Conservation (phyloP, 2,888 invertebrate genomes). For the Drosophila yooni region DNA sequence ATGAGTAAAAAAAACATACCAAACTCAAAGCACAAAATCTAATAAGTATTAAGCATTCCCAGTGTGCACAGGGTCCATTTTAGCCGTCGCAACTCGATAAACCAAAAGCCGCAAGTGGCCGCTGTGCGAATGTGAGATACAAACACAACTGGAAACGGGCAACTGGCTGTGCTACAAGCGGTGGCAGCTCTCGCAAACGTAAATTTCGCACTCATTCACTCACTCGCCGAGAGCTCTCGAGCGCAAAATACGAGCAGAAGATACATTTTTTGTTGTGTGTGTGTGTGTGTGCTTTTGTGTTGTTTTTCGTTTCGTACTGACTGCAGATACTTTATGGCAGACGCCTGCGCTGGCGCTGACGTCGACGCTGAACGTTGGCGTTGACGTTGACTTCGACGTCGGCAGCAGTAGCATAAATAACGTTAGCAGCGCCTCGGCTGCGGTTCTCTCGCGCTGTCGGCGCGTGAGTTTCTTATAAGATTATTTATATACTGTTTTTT, state of each 20-base stretch:
- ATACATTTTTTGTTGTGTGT: conserved; percentile 35
- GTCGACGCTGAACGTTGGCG: conserved; percentile 20
- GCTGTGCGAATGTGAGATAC: conserved; percentile 45
- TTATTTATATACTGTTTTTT: conserved; percentile 80
- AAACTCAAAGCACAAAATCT: neutral
- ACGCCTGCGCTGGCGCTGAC: conserved; percentile 29
- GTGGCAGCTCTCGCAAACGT: conserved; percentile 52
- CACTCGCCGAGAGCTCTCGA: conserved; percentile 32
- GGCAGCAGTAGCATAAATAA: conserved; percentile 40
- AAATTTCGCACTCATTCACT: conserved; percentile 63
- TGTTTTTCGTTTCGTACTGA: conserved; percentile 43
- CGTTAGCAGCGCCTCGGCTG: conserved; percentile 46
- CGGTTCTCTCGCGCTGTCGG: conserved; percentile 52
- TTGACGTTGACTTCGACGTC: conserved; percentile 22
- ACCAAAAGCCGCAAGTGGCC: conserved; percentile 38
- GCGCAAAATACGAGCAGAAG: conserved; percentile 56
- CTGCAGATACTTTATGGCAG: conserved; percentile 72
- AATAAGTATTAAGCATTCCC: neutral
- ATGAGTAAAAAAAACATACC: conserved; percentile 30
- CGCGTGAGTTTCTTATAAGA: conserved; percentile 82
- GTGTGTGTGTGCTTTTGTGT: conserved; percentile 3
- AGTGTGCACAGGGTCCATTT: neutral
- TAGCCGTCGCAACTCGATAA: conserved; percentile 18
- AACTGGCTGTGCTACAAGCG: conserved; percentile 50
- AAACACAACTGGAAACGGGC: conserved; percentile 58